phyloP scores from a whole-genome alignment of 2,797 vertebrate genomes.

The Gymnoscopelus braueri region DNA sequence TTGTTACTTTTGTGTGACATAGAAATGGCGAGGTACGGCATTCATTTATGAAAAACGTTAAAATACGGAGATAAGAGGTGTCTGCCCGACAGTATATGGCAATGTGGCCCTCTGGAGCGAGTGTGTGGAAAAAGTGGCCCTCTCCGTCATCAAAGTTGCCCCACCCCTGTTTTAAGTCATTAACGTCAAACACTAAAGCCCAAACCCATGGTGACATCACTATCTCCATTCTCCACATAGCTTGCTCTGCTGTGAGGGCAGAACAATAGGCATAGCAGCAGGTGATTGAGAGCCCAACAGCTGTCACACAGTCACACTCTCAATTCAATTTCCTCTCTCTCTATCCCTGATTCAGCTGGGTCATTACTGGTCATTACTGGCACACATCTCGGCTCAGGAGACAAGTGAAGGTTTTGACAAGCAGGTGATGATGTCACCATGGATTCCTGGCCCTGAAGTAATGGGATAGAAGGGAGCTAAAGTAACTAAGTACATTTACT shows the following conservation, averaged over 20 bases:
- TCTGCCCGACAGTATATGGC: no score
- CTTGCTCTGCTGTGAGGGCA: neutral
- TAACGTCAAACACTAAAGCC: no score
- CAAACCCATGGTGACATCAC: no score
- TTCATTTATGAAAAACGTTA: no score
- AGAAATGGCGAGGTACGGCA: no score
- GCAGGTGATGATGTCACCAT: constrained; percentile 40
- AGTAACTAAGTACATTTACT: no score
- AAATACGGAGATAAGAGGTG: no score
- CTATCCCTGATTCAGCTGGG: constrained; percentile 12
- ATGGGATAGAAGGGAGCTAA: constrained; percentile 23
- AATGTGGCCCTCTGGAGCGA: no score
- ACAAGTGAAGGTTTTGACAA: constrained; percentile 28
- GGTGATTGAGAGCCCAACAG: constrained; percentile 13
- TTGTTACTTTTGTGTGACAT: no score
- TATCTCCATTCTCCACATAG: neutral
- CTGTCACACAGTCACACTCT: neutral
- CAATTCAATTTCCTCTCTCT: neutral
- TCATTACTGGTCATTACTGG: neutral
- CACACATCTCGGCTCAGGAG: constrained; percentile 17
- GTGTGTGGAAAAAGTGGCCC: no score
- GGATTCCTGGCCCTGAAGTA: constrained; percentile 14
- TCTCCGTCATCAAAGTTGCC: no score
- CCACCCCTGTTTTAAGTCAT: no score
- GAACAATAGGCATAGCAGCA: neutral